Evolutionary conservation across 2,888 invertebrate genomes (phyloP).

Genomic region (Leptura quadrifasciata): DNA sequence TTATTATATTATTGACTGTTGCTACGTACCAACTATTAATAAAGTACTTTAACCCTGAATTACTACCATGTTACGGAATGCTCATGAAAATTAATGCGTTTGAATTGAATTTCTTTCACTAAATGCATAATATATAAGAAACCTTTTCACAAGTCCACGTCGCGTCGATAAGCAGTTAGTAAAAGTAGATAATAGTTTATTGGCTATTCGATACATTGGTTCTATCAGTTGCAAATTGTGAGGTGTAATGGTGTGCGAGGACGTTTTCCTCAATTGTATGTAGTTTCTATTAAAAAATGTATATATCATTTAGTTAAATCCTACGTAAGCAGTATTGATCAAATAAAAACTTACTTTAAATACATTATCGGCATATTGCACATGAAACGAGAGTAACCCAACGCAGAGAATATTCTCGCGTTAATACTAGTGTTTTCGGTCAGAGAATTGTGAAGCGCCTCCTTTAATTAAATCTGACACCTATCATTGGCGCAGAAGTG

Average conservation of each 20-base stretch:
- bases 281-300: slow-evolving; percentile 9
- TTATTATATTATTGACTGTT: too few species aligned
- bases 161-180: slow-evolving; percentile 10
- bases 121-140: slow-evolving; percentile 55
- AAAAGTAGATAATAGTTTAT: slow-evolving; percentile 32
- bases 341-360: neutral
- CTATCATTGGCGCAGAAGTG: too few species aligned
- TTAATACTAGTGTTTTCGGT: too few species aligned
- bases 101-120: slow-evolving; percentile 25
- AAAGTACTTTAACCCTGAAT: neutral
- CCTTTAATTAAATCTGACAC: too few species aligned
- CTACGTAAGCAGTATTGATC: slow-evolving; percentile 17
- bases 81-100: slow-evolving; percentile 35
- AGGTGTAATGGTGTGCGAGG: neutral
- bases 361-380: neutral
- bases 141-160: slow-evolving; percentile 56
- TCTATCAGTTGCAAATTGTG: slow-evolving; percentile 40
- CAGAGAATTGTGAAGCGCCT: too few species aligned
- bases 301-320: neutral
- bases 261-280: neutral
- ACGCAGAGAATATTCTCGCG: too few species aligned
- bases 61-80: slow-evolving; percentile 20
- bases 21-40: too few species aligned
- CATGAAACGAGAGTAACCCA: too few species aligned
- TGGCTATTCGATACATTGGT: slow-evolving; percentile 33